Conservation (phyloP, 1,140 invertebrate species). For the Drosophila equinoxialis region DNA sequence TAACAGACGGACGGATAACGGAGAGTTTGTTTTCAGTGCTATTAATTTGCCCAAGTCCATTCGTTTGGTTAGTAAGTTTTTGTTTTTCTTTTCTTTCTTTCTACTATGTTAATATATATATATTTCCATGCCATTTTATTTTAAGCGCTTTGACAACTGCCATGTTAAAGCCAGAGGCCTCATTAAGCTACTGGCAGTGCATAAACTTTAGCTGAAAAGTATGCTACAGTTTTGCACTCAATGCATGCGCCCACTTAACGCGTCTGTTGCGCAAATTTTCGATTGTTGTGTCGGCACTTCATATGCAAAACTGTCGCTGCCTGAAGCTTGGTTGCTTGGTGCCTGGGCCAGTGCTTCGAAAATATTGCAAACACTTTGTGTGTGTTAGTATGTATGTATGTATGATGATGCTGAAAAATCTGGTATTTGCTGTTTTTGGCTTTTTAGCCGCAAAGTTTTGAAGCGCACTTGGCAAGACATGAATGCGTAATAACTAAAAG, state of each 20-base stretch:
- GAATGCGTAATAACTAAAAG: conserved; percentile 80
- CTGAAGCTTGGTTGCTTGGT: background rate
- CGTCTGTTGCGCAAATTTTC: conserved; percentile 77
- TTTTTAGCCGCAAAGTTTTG: conserved; percentile 72
- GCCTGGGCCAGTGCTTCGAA: conserved; percentile 5
- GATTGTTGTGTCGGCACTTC: conserved; percentile 78
- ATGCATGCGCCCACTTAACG: conserved; percentile 66
- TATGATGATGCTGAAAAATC: conserved; percentile 57
- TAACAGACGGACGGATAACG: conserved; percentile 48
- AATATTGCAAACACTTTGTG: conserved; percentile 40
- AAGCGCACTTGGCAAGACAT: conserved; percentile 80
- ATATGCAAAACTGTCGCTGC: conserved; percentile 68
- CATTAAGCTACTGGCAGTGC: conserved; percentile 38
- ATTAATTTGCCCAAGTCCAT: conserved; percentile 44
- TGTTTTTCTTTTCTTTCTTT: background rate
- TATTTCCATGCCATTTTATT: conserved; percentile 4
- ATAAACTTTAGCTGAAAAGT: conserved; percentile 65
- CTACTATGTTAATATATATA: background rate
- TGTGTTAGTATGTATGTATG: conserved; percentile 19
- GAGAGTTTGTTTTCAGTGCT: conserved; percentile 40
- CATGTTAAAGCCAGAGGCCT: conserved; percentile 28
- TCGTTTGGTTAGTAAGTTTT: conserved; percentile 33
- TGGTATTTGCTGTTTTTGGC: conserved; percentile 76
- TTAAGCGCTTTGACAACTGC: conserved; percentile 25
- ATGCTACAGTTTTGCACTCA: conserved; percentile 64